These are phyloP conservation scores for Teleogryllus occipitalis DNA, from an alignment of 1,140 invertebrate genomes.

Conservation along the genomic window DNA sequence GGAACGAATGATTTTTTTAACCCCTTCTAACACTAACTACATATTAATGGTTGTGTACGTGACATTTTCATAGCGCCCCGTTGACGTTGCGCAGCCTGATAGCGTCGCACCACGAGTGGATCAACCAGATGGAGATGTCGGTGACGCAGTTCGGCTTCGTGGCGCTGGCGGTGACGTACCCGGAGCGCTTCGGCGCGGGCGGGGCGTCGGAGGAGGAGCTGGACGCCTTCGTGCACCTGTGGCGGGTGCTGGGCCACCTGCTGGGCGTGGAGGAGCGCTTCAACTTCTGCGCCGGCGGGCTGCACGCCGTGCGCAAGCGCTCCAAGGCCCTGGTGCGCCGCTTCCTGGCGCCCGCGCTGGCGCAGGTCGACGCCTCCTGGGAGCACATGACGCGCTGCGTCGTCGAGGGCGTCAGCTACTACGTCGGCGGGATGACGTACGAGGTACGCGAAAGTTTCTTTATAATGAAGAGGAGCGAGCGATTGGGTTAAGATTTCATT, in stretches of 20 bases:
- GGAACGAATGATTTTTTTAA: background rate
- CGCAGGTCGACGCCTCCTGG: conserved; percentile 33
- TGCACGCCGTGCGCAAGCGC: conserved; percentile 36
- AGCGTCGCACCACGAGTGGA: background rate
- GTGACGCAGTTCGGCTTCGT: conserved; percentile 23
- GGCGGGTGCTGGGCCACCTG: conserved; percentile 39
- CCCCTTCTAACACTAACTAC: background rate
- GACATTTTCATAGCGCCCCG: background rate
- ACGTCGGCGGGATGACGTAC: conserved; percentile 31
- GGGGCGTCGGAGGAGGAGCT: conserved; percentile 30
- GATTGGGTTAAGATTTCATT: too few species aligned
- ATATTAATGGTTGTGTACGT: background rate
- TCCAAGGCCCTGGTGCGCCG: conserved; percentile 34
- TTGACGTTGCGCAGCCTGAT: background rate
- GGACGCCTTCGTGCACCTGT: conserved; percentile 41
- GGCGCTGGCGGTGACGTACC: conserved; percentile 15
- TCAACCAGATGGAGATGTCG: conserved; percentile 22
- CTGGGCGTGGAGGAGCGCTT: conserved; percentile 42
- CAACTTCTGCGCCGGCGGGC: conserved; percentile 45
- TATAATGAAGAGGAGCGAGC: too few species aligned
- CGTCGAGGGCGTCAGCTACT: conserved; percentile 32
- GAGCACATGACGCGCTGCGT: conserved; percentile 40
- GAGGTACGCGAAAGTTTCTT: conserved; percentile 24
- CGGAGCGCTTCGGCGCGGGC: conserved; percentile 32
- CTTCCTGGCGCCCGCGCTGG: conserved; percentile 37